These are phyloP conservation scores for Microplitis deprimator DNA, from an alignment of 2,888 invertebrate species.

Conservation along the genomic window DNA sequence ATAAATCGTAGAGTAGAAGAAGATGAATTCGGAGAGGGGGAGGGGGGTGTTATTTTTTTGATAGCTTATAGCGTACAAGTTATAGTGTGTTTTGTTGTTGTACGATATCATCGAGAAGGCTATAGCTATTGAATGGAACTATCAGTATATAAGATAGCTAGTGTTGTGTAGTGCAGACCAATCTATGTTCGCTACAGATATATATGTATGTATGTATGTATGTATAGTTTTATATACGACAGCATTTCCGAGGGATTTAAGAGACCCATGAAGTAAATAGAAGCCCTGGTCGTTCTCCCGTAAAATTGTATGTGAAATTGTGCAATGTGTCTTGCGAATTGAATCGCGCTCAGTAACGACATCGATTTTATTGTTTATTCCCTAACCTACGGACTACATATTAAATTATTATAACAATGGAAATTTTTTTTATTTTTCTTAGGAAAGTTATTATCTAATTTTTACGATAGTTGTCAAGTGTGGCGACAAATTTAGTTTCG, in stretches of 20 bases:
- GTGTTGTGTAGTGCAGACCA: background rate
- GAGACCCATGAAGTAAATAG: slow-evolving; percentile 69
- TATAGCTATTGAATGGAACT: background rate
- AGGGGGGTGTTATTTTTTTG: background rate
- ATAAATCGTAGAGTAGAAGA: background rate
- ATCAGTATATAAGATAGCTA: background rate
- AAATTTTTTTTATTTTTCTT: slow-evolving; percentile 20
- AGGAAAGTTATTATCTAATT: background rate
- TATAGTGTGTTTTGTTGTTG: background rate
- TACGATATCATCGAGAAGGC: slow-evolving; percentile 7
- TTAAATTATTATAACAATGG: background rate
- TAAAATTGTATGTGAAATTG: slow-evolving; percentile 72
- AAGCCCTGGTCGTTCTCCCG: slow-evolving; percentile 70
- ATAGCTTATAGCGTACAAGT: background rate
- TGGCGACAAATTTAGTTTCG: too few species aligned
- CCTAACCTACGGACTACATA: slow-evolving; percentile 42
- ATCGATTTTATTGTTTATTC: slow-evolving; percentile 72
- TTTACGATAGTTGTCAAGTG: too few species aligned
- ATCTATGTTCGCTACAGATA: background rate
- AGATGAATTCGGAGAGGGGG: background rate
- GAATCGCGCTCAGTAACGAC: slow-evolving; percentile 71
- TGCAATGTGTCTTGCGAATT: slow-evolving; percentile 72
- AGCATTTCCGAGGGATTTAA: slow-evolving; percentile 59
- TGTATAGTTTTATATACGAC: background rate
- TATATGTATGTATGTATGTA: background rate